Base-by-base conservation (phyloP, 2,888 invertebrate species). In the Spodoptera picta region DNA sequence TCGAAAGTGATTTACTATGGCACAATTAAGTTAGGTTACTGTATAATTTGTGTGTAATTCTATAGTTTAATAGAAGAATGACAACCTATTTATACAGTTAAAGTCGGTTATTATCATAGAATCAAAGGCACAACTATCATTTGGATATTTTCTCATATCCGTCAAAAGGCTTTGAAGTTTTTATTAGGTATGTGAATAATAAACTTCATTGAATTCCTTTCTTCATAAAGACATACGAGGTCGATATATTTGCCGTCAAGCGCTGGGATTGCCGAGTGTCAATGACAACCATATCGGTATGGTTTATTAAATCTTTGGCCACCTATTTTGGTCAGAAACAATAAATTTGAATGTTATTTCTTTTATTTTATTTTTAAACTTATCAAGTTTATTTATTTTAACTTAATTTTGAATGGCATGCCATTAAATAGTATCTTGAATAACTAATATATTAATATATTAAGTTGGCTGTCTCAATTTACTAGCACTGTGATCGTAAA, bases 401-500 rank as follows among this genome's bases (percentile, higher is more conserved):
- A 14, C 45, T 2, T 41, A n/a, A 44, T 36, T 43, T 47, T 27
- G 10, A 41, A 36, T 46, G 9, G 10, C 6, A 14, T 49, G 19
- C 19, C 3, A 27, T 49, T 10, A 46, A 41, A 43, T 4, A 36
- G 19, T 27, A 45, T 69, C 12, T 49, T 4, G 4, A 43, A 45
- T 43, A 65, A 23, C 4, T 46, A 19, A 19, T 9, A 48, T 9
- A n/a, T n/a, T n/a, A 36, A 36, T 11, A 36, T 57, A 58, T 47
- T 43, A 24, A 45, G 49, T 72, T 54, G 24, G 54, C 36, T 19
- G 41, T 24, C 6, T 54, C 41, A 66, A 43, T 55, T 61, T 43
- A 56, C 45, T 41, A 48, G 19, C 14, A 12, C 50, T 23, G 23
- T 44, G 65, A 67, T 62, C 54, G 69, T 65, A 50, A 75, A 56